phyloP scores from a whole-genome alignment of 23 tunicate species.

The Clavelina lepadiformis region DNA sequence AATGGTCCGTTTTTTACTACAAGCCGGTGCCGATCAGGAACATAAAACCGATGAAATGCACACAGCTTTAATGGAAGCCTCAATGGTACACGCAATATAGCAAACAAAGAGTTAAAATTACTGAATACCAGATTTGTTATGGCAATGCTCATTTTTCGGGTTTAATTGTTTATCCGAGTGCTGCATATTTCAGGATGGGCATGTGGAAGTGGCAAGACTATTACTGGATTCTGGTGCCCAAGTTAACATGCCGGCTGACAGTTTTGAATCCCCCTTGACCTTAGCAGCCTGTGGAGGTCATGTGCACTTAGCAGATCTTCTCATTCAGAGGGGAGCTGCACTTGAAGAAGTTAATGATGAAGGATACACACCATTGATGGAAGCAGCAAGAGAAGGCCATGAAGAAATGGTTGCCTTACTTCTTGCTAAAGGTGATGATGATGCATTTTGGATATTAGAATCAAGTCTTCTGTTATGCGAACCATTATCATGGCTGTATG shows the following conservation, averaged over 20 bases:
- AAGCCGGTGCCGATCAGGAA: constrained; percentile 97
- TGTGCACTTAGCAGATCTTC: constrained; percentile 81
- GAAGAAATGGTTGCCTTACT: constrained; percentile 88
- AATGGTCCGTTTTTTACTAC: constrained; percentile 88
- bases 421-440: constrained; percentile 51
- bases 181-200: constrained; percentile 73
- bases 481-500: neutral
- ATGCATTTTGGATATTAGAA: neutral
- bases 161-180: neutral
- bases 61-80: constrained; percentile 99
- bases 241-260: constrained; percentile 98
- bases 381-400: constrained; percentile 87
- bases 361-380: constrained; percentile 96
- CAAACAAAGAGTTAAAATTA: too few relatives aligned
- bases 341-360: constrained; percentile 97
- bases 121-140: neutral
- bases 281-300: constrained; percentile 99
- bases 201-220: constrained; percentile 90
- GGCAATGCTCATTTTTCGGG: neutral
- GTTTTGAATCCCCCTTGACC: constrained; percentile 97
- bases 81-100: constrained; percentile 58
- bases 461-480: neutral
- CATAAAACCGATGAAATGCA: constrained; percentile 99
- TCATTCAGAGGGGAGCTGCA: constrained; percentile 82
- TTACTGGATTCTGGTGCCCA: constrained; percentile 88